Conservation (phyloP, 2,797 vertebrate genomes). For the Bradypus variegatus region DNA sequence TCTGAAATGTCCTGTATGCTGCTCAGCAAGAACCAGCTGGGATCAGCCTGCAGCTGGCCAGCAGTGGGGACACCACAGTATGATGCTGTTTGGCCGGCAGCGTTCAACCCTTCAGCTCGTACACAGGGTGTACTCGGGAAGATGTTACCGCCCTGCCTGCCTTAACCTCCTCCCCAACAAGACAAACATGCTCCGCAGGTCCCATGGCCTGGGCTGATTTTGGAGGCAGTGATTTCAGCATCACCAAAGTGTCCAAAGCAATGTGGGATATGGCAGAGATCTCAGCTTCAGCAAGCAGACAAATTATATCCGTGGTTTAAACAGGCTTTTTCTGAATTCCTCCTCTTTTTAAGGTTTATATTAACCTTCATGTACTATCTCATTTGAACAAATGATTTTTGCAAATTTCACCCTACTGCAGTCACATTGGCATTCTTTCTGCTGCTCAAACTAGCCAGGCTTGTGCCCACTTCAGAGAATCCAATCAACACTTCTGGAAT, state of each 20-base stretch:
- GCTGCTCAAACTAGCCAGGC: background rate
- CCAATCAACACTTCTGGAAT: background rate
- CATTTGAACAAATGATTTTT: background rate
- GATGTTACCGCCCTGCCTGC: background rate
- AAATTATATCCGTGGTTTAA: background rate
- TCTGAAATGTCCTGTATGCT: conserved; percentile 68
- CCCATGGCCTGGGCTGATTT: background rate
- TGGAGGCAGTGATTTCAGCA: background rate
- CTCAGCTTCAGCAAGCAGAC: background rate
- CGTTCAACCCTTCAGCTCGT: background rate
- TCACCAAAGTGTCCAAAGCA: background rate
- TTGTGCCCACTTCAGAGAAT: background rate
- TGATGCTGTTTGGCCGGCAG: background rate
- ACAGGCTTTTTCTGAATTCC: background rate
- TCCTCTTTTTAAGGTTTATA: background rate
- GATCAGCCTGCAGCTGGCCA: background rate
- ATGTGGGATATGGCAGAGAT: background rate
- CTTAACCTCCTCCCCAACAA: background rate
- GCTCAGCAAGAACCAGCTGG: conserved; percentile 51
- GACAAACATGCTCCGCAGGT: background rate
- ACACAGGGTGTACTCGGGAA: background rate
- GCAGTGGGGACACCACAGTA: background rate
- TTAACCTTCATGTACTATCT: background rate
- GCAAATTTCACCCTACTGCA: background rate
- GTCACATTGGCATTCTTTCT: background rate